These are phyloP conservation scores for Lithophane leautieri DNA, from an alignment of 2,888 invertebrate species.

Conservation along the genomic window DNA sequence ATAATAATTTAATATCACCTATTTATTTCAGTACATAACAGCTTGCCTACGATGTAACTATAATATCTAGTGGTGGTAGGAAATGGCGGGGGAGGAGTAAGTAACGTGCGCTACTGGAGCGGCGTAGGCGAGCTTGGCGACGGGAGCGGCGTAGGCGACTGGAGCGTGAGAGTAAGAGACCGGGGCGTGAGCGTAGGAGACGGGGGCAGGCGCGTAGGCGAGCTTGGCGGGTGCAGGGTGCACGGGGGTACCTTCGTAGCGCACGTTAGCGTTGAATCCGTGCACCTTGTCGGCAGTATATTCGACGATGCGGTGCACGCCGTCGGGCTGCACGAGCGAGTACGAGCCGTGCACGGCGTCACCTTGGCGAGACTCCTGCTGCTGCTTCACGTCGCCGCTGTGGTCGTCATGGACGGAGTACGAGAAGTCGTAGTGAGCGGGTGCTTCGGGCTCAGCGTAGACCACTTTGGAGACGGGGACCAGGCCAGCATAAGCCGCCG, in stretches of 20 bases:
- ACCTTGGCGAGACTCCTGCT: conserved; percentile 84
- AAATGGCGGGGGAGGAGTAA: conserved; percentile 82
- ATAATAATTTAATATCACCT: conserved; percentile 65
- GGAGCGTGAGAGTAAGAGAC: conserved; percentile 78
- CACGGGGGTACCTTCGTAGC: conserved; percentile 83
- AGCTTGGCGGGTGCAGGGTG: conserved; percentile 70
- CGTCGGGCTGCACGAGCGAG: conserved; percentile 87
- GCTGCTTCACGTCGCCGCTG: conserved; percentile 87
- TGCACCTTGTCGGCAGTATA: conserved; percentile 84
- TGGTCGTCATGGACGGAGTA: conserved; percentile 86
- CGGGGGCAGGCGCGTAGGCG: conserved; percentile 73
- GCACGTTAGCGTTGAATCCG: conserved; percentile 87
- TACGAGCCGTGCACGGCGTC: conserved; percentile 86
- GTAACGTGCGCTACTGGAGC: conserved; percentile 78
- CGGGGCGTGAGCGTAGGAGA: conserved; percentile 80
- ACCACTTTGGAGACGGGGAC: conserved; percentile 77
- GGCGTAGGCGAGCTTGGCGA: conserved; percentile 72
- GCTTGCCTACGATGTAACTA: conserved; percentile 35
- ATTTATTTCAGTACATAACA: conserved; percentile 52
- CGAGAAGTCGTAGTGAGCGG: conserved; percentile 85
- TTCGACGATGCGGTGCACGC: conserved; percentile 85
- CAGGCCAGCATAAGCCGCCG: conserved; percentile 74
- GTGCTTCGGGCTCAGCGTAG: conserved; percentile 81
- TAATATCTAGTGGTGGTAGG: conserved; percentile 81
- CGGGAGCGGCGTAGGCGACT: conserved; percentile 66